These are phyloP conservation scores for Recurvirostra avosetta DNA, from an alignment of 2,113 vertebrate genomes.

Conservation along the genomic window DNA sequence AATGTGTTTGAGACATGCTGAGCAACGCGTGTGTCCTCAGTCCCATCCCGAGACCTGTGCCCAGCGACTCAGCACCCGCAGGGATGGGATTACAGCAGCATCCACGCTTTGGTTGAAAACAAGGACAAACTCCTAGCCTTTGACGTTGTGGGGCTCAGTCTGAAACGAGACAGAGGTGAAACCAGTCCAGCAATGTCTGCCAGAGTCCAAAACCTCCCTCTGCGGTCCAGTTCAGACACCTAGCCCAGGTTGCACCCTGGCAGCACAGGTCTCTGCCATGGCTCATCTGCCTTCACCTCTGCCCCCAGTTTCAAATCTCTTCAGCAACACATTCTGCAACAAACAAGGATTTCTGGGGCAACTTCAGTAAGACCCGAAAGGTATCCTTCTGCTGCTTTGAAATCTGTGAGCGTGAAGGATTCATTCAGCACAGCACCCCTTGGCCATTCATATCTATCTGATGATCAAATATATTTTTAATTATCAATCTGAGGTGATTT, in stretches of 20 bases:
- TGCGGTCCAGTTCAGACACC: not conserved
- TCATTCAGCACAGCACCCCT: not conserved
- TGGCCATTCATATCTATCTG: conserved; percentile 1
- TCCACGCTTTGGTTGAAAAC: not conserved
- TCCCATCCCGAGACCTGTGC: accelerated
- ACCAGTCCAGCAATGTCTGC: not conserved
- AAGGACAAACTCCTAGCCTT: not conserved
- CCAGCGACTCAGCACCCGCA: not conserved
- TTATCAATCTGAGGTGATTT: conserved; percentile 6
- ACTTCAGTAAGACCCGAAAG: not conserved
- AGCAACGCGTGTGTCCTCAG: accelerated
- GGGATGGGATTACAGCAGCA: not conserved
- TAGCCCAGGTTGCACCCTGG: not conserved
- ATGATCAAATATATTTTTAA: conserved; percentile 35
- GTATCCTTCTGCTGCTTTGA: not conserved
- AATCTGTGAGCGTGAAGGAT: not conserved
- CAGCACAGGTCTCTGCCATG: not conserved
- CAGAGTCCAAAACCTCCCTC: not conserved
- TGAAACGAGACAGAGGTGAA: not conserved
- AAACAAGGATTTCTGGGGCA: not conserved
- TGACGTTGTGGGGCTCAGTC: not conserved
- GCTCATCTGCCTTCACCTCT: not conserved
- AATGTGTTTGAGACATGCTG: not conserved
- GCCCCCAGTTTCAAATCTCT: not conserved
- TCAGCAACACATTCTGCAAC: not conserved